These are phyloP conservation scores for Platysteira castanea DNA, from an alignment of 2,113 vertebrate species.

Conservation along the genomic window DNA sequence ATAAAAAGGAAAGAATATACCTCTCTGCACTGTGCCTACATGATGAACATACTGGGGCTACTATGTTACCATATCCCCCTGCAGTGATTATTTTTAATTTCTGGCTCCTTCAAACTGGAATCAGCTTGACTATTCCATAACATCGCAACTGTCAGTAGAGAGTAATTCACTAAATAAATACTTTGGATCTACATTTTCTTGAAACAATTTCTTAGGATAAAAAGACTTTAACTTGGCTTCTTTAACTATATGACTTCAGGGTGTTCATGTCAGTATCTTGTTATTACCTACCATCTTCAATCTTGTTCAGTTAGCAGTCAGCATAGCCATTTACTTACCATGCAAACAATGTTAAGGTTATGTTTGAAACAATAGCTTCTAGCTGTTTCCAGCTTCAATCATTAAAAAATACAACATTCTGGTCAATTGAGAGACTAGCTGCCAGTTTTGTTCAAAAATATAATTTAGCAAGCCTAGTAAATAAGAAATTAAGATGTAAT, in stretches of 20 bases:
- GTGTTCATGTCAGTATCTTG: neutral
- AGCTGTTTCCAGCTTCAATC: constrained; percentile 9
- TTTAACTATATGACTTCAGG: neutral
- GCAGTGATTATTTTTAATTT: neutral
- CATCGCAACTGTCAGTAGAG: neutral
- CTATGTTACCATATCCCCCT: neutral
- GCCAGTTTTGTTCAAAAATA: constrained; percentile 51
- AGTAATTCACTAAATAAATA: neutral
- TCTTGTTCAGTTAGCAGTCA: constrained; percentile 6
- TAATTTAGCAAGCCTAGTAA: constrained; percentile 19
- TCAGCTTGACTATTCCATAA: neutral
- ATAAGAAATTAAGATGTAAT: constrained; percentile 47
- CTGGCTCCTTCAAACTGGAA: neutral
- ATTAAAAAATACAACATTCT: constrained; percentile 38
- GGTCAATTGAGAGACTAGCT: constrained; percentile 44
- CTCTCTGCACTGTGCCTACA: neutral
- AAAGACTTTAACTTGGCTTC: neutral
- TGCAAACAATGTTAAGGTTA: constrained; percentile 31
- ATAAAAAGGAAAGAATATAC: neutral
- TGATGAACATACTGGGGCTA: neutral
- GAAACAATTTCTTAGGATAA: neutral
- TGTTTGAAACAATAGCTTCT: constrained; percentile 47
- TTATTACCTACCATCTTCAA: neutral
- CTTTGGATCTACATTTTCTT: neutral
- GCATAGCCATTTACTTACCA: neutral